Conservation (phyloP, 1,140 invertebrate genomes). For the Elysia chlorotica region DNA sequence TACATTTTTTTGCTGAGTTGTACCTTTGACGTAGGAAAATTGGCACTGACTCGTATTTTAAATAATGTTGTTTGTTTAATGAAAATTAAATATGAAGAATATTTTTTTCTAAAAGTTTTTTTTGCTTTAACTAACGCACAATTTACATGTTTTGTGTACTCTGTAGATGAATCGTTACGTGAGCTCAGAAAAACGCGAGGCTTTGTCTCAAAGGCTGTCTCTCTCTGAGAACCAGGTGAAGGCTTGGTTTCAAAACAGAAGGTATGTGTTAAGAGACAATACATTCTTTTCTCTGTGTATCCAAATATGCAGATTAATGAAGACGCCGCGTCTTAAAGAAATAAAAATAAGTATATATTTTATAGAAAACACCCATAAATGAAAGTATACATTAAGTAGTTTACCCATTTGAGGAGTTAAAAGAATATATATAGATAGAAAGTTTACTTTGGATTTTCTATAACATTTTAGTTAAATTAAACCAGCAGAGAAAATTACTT, state of each 20-base stretch:
- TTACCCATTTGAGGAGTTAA: too few species aligned
- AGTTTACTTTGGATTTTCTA: neutral
- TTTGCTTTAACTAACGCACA: too few species aligned
- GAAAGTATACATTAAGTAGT: neutral
- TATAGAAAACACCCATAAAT: neutral
- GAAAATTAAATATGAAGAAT: neutral
- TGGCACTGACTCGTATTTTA: neutral
- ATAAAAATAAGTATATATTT: neutral
- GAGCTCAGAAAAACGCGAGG: slow-evolving; percentile 19
- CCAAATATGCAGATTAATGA: neutral
- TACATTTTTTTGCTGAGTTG: too few species aligned
- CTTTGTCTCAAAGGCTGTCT: slow-evolving; percentile 1
- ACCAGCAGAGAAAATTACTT: too few species aligned
- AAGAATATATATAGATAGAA: neutral
- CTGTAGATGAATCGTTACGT: slow-evolving; percentile 10
- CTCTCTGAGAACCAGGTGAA: slow-evolving; percentile 15
- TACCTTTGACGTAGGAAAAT: too few species aligned
- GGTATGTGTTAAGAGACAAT: too few species aligned
- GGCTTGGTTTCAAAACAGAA: slow-evolving; percentile 19
- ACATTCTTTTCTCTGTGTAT: neutral
- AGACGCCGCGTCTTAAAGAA: neutral
- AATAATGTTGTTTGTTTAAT: neutral
- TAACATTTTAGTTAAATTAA: too few species aligned
- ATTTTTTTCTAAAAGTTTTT: neutral
- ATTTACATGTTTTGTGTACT: neutral